Conservation (phyloP, 2,888 invertebrate genomes). For the Phytoseiulus persimilis region DNA sequence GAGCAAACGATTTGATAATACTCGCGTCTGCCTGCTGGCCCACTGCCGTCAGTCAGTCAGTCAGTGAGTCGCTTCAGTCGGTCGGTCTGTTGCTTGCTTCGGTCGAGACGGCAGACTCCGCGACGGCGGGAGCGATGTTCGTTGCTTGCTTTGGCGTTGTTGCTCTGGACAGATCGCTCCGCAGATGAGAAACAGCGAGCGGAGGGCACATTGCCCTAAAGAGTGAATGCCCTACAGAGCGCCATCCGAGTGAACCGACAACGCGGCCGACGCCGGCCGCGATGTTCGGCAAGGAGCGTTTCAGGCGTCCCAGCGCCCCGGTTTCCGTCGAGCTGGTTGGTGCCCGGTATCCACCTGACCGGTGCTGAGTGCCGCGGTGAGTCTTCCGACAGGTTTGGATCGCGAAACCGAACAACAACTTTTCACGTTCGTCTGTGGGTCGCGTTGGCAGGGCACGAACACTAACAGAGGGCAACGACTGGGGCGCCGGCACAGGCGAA, state of each 20-base stretch:
- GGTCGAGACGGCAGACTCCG: background rate
- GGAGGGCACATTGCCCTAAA: constrained; percentile 30
- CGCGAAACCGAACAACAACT: background rate
- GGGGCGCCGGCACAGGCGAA: background rate
- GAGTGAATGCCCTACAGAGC: constrained; percentile 39
- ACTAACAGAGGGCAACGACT: constrained; percentile 5
- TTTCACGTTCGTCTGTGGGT: background rate
- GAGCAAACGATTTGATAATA: background rate
- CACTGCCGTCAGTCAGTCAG: constrained; percentile 5
- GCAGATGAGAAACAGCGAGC: background rate
- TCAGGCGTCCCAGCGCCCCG: background rate
- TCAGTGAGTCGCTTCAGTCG: background rate
- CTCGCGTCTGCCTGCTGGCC: background rate
- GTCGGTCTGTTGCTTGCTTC: background rate
- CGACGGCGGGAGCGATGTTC: background rate
- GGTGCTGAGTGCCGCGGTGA: too few species aligned
- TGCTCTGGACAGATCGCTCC: background rate
- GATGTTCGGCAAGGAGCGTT: background rate
- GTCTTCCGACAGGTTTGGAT: background rate
- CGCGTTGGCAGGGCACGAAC: background rate
- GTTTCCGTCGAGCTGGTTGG: too few species aligned
- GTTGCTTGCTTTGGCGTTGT: background rate
- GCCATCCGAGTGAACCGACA: background rate
- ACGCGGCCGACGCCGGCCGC: background rate
- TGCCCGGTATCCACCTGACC: too few species aligned